These are phyloP conservation scores for Magallana angulata DNA, from an alignment of 1,140 invertebrate species.

Conservation along the genomic window DNA sequence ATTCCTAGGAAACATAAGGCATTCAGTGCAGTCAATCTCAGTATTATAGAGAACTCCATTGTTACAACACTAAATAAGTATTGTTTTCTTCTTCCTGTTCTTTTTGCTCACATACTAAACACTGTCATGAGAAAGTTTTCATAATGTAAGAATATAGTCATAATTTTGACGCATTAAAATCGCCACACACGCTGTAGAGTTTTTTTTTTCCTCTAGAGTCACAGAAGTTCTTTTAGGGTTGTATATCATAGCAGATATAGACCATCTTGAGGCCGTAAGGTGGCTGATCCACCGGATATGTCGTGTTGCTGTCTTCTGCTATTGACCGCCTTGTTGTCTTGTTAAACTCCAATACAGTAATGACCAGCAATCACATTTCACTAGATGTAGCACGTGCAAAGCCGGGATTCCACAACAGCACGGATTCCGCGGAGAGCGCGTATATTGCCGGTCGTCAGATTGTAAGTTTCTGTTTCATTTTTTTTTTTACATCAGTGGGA, in stretches of 20 bases:
- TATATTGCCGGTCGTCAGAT: slow-evolving; percentile 12
- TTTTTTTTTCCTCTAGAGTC: neutral
- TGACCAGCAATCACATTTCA: slow-evolving; percentile 32
- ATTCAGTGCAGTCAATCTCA: neutral
- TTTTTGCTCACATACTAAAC: neutral
- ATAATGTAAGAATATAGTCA: no score
- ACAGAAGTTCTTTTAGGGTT: neutral
- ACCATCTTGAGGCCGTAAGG: slow-evolving; percentile 10
- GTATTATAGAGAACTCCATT: neutral
- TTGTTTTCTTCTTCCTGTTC: neutral
- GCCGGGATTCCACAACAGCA: slow-evolving; percentile 7
- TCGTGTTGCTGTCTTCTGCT: neutral
- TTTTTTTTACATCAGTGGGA: slow-evolving; percentile 9
- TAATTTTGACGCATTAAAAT: no score
- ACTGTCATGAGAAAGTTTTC: neutral
- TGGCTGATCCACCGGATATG: neutral
- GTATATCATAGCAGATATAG: slow-evolving; percentile 13
- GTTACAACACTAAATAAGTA: neutral
- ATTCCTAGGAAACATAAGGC: no score
- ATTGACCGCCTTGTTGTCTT: slow-evolving; percentile 24
- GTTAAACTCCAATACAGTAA: slow-evolving; percentile 1
- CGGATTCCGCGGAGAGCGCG: neutral
- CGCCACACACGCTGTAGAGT: neutral
- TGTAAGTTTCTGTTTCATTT: slow-evolving; percentile 12
- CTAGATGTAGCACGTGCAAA: slow-evolving; percentile 26